Conservation (phyloP, 2,888 invertebrate species). For the Ypsolopha scabrella region DNA sequence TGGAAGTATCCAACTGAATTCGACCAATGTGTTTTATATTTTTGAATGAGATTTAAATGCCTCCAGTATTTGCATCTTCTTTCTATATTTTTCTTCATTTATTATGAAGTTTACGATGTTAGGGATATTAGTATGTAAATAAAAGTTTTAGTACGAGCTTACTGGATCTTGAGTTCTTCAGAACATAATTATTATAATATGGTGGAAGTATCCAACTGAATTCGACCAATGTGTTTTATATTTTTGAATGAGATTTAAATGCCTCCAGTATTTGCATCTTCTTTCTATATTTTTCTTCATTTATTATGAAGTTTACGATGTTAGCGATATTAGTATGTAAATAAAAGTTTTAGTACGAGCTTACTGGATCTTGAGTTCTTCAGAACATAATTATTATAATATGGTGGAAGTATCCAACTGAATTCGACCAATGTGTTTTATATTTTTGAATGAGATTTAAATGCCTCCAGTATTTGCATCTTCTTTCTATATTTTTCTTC, state of each 20-base stretch:
- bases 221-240: constrained; percentile 9
- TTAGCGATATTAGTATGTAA: no score
- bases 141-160: no score
- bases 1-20: constrained; percentile 9
- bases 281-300: no score
- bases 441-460: constrained; percentile 5
- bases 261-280: constrained; percentile 10
- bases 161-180: no score
- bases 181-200: constrained; percentile 13
- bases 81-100: no score
- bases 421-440: constrained; percentile 9
- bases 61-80: constrained; percentile 7
- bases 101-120: no score
- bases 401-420: constrained; percentile 8
- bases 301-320: no score
- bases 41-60: constrained; percentile 13
- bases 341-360: no score
- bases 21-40: constrained; percentile 8
- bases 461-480: constrained; percentile 13
- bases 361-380: no score
- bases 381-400: constrained; percentile 14
- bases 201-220: constrained; percentile 9
- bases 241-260: constrained; percentile 11
- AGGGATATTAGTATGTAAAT: no score
- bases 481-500: no score